Evolutionary conservation across 2,888 invertebrate species (phyloP).

Genomic region (Eumerus sabulonum): DNA sequence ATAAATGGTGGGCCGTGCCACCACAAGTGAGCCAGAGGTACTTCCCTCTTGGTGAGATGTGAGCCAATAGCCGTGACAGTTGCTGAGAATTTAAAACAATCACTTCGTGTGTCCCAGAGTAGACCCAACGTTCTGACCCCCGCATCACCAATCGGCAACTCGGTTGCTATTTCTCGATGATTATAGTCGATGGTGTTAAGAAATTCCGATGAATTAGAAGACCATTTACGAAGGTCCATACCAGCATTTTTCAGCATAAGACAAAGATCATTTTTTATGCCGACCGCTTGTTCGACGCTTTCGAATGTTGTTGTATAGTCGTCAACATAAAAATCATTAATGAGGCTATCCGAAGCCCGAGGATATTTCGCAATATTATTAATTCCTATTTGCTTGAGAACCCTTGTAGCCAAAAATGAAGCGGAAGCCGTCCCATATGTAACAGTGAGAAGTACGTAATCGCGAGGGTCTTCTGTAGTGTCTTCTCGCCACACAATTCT

Average conservation of each 20-base stretch:
- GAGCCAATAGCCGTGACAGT: background rate
- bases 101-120: too few relatives aligned
- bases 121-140: constrained; percentile 29
- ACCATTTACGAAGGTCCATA: constrained; percentile 47
- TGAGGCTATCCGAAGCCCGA: constrained; percentile 10
- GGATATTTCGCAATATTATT: constrained; percentile 4
- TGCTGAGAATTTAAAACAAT: too few relatives aligned
- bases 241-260: constrained; percentile 3
- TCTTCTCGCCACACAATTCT: constrained; percentile 27
- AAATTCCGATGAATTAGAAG: constrained; percentile 36
- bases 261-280: constrained; percentile 5
- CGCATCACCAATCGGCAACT: constrained; percentile 25
- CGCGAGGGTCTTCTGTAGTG: constrained; percentile 17
- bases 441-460: constrained; percentile 21
- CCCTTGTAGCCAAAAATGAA: constrained; percentile 27
- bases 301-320: constrained; percentile 31
- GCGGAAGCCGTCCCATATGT: constrained; percentile 32
- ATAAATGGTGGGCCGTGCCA: too few relatives aligned
- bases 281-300: constrained; percentile 13
- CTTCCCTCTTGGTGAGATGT: constrained; percentile 26
- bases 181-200: constrained; percentile 12
- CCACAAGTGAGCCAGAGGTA: constrained; percentile 23
- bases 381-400: constrained; percentile 25
- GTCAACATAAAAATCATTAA: constrained; percentile 36
- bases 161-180: constrained; percentile 12